These are phyloP conservation scores for Numenius phaeopus DNA, from an alignment of 2,797 vertebrate species.

Conservation along the genomic window DNA sequence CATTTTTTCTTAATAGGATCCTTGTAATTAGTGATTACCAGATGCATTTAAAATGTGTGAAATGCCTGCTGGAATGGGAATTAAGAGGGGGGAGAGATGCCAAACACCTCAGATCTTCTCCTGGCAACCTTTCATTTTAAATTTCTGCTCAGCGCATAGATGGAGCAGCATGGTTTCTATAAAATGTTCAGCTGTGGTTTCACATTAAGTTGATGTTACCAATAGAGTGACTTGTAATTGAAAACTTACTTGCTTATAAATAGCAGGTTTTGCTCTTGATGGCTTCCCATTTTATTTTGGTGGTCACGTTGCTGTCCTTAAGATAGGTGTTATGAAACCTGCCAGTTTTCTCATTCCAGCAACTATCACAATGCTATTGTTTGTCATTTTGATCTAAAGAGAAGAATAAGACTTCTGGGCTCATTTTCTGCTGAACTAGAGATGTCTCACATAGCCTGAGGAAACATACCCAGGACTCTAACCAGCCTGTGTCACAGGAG, in stretches of 20 bases:
- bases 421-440: not conserved
- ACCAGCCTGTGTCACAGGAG: not conserved
- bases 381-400: not conserved
- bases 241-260: not conserved
- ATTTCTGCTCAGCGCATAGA: not conserved
- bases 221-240: not conserved
- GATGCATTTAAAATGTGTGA: conserved; percentile 57
- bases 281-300: not conserved
- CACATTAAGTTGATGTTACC: conserved; percentile 2
- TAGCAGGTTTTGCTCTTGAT: not conserved
- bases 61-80: conserved; percentile 44
- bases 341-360: not conserved
- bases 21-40: conserved; percentile 67
- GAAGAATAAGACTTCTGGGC: not conserved
- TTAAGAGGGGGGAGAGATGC: not conserved
- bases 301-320: not conserved
- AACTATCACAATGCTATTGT: not conserved
- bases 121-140: conserved; percentile 11
- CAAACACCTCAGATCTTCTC: conserved; percentile 35
- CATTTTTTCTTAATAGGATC: conserved; percentile 29
- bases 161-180: not conserved
- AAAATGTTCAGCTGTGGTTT: conserved; percentile 32
- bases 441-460: not conserved
- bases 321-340: not conserved
- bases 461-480: not conserved